Evolutionary conservation across 2,113 vertebrate genomes (phyloP), one percentile per base, ranked within the genome.

Genomic region (Sturnira hondurensis): DNA sequence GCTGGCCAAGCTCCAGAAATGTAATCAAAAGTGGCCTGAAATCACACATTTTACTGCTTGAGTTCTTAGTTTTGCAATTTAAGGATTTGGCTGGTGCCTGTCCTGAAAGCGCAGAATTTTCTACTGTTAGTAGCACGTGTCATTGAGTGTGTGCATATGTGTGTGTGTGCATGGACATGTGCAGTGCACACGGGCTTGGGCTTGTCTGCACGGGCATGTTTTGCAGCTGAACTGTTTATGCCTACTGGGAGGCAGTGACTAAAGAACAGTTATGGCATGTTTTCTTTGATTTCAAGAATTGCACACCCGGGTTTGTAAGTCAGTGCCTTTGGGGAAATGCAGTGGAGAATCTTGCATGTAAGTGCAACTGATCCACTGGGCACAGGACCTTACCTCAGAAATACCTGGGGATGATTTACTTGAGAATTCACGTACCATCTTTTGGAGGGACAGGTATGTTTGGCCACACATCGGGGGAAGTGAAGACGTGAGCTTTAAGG

Each of bases 1-100:
- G 33, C 19, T 95, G 96, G 91, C 85, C 9, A 24, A 68, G 61
- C 82, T 97, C 88, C 95, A 96, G 45, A 82, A 74, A 78, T 83
- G 28, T 31, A 85, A 91, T 90, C 45, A 91, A 68, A 92, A 94
- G 88, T 63, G 85, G 73, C 68, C 88, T 86, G 84, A 93, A 96
- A 91, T 92, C 90, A 41, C 89, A 84, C 82, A 82, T 83, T 92
- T 95, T 91, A 47, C 71, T 78, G 86, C 50, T 63, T 80, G 50
- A 4, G 13, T 92, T 91, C 87, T 81, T 93, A 70, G 77, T 12
- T 68, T 95, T 89, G 58, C 78, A 76, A 22, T 86, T 41, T 71
- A 90, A 85, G 63, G 78, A 70, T 89, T 84, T 91, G 86, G 52
- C 58, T 45, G 82, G 58, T 89, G 56, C 81, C 91, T 77, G 33